Percentiles rank a stretch among this genome's conserved stretches.
Conservation (phyloP, 2,113 vertebrate genomes). For the Myrmecobius fasciatus region DNA sequence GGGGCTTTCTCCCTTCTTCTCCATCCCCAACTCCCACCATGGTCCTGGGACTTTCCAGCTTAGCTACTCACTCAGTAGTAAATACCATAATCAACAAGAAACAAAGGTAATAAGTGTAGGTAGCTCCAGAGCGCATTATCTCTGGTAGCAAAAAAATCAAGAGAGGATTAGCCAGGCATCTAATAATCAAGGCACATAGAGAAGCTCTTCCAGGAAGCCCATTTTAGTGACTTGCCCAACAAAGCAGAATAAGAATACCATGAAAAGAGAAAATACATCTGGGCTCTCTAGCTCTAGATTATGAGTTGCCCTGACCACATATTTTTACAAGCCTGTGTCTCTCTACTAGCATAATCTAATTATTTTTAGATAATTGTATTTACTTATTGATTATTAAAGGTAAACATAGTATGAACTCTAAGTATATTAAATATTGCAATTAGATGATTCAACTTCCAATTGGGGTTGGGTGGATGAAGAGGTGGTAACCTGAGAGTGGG, state of each 20-base stretch:
- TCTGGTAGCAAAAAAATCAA: background rate
- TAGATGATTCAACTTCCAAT: background rate
- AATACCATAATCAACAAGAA: background rate
- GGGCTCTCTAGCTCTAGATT: background rate
- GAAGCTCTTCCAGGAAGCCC: background rate
- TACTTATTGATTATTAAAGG: background rate
- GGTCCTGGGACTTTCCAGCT: no score
- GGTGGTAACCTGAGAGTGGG: no score
- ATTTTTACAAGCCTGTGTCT: background rate
- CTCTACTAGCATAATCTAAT: background rate
- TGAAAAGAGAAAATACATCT: background rate
- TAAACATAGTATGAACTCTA: background rate
- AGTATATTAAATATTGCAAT: background rate
- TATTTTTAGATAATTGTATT: background rate
- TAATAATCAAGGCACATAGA: background rate
- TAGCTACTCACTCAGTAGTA: no score
- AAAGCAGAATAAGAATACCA: no score
- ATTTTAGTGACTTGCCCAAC: background rate
- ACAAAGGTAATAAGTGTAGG: background rate
- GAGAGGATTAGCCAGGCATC: background rate
- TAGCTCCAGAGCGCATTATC: background rate
- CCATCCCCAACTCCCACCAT: background rate
- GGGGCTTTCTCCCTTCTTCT: background rate
- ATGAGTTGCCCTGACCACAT: background rate
- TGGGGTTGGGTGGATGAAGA: no score